A percentile compares a stretch with the other conserved stretches of the same genome.
phyloP scores from a whole-genome alignment of 30 jellyfish, hydroid and myxozoan genomes.

The Cassiopea andromeda region DNA sequence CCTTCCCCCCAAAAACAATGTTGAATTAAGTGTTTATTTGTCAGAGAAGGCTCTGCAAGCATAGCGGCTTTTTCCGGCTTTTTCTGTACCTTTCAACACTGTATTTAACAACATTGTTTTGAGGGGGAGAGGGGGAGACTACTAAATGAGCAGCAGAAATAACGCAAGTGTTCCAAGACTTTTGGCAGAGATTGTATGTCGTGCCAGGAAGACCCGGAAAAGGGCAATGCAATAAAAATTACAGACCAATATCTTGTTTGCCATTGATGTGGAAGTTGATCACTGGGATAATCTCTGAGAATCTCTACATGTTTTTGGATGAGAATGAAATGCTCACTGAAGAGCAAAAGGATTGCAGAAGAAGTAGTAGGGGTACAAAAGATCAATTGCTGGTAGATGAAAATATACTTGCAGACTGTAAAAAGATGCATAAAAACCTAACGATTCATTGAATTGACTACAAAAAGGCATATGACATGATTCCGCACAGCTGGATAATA shows the following conservation, averaged over 20 bases:
- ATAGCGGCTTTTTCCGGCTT: too few relatives aligned
- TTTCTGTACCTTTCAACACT: too few relatives aligned
- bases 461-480: slow-evolving; percentile 49
- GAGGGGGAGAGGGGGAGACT: too few relatives aligned
- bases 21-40: too few relatives aligned
- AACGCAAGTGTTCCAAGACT: too few relatives aligned
- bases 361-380: slow-evolving; percentile 7
- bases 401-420: not conserved
- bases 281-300: slow-evolving; percentile 14
- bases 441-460: slow-evolving; percentile 28
- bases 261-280: slow-evolving; percentile 23
- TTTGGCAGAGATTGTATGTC: too few relatives aligned
- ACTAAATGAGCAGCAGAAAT: too few relatives aligned
- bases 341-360: slow-evolving; percentile 15
- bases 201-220: slow-evolving; percentile 21
- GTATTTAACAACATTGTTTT: too few relatives aligned
- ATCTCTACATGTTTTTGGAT: not conserved
- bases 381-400: slow-evolving; percentile 23
- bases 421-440: slow-evolving; percentile 21
- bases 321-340: slow-evolving; percentile 6
- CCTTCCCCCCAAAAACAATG: too few relatives aligned
- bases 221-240: slow-evolving; percentile 4
- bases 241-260: slow-evolving; percentile 23
- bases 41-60: too few relatives aligned
- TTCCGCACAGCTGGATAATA: slow-evolving; percentile 36